Base-by-base conservation (phyloP, 2,113 vertebrate species). In the Chroicocephalus ridibundus region DNA sequence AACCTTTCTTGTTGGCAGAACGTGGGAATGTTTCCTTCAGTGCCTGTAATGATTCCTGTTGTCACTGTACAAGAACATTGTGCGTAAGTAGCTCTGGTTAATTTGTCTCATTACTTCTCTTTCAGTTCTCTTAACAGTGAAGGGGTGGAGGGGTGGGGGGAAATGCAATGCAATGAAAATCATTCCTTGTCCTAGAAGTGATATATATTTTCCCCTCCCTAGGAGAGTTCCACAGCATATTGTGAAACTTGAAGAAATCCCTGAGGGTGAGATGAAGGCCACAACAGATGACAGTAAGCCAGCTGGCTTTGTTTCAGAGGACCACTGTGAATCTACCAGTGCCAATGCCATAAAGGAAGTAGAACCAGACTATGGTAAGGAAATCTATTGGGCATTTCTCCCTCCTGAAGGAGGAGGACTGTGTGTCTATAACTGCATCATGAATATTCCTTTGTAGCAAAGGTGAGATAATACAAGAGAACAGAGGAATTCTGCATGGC, bases 51-150 rank as follows among this genome's bases (percentile, higher is more conserved):
- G 6, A 57, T n/a, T 58, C 42, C 79, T 49, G 10, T 79, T n/a
- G 68, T 74, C 66, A 74, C 88, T 25, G 61, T 47, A 78, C 44
- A 21, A 57, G 88, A 90, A 61, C 17, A 69, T 55, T 92, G 65
- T 74, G 36, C 32, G 95, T 98, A 86, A 96, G 97, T 97, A 95
- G 83, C 68, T 87, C 87, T 93, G 79, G 58, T 86, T 57, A 68
- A 52, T 92, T 86, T 74, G 13, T 54, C 81, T 60, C 76, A 31
- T 78, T 49, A 24, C 8, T n/a, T 68, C 10, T 85, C 49, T 32
- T 75, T 24, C 4, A 40, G 29, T 55, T 65, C 38, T 42, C 34
- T 31, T 17, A 84, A 84, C 17, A 52, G 44, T 29, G 47, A 55
- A 32, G 32, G 19, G 13, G 6, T 3, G 4, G 18, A 36, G 8